A percentile compares a stretch with the other conserved stretches of the same genome.
These are phyloP conservation scores for Delia radicum DNA, from an alignment of 1,140 invertebrate species.

Conservation along the genomic window DNA sequence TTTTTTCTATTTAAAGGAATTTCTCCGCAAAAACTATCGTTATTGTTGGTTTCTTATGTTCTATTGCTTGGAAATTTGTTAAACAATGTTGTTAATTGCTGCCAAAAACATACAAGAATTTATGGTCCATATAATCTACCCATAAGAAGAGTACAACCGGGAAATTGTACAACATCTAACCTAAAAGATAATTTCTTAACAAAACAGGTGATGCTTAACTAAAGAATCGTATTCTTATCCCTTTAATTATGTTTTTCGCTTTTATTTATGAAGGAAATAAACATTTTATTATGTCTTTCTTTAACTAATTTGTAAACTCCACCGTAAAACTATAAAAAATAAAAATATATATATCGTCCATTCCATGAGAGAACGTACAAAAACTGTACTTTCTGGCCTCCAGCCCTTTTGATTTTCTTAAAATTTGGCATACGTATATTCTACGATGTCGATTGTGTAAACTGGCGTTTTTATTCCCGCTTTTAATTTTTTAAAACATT, in stretches of 20 bases:
- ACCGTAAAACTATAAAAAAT: background rate
- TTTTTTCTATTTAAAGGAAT: background rate
- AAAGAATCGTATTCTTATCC: too few relatives aligned
- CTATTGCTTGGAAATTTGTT: background rate
- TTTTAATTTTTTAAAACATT: too few relatives aligned
- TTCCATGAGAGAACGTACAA: too few relatives aligned
- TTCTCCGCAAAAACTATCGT: background rate
- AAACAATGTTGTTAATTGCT: background rate
- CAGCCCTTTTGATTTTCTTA: too few relatives aligned
- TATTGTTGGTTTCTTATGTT: background rate
- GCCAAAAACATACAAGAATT: background rate
- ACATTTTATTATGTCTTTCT: background rate
- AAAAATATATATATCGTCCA: too few relatives aligned
- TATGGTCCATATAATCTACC: background rate
- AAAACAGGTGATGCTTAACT: background rate
- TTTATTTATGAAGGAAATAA: constrained; percentile 5
- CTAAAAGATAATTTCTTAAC: background rate
- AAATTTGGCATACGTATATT: too few relatives aligned
- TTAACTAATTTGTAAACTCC: constrained; percentile 7
- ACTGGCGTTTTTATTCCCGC: too few relatives aligned
- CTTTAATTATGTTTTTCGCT: background rate
- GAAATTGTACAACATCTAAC: background rate
- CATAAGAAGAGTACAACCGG: background rate
- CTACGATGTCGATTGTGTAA: too few relatives aligned
- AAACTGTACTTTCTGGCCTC: too few relatives aligned